Conservation (phyloP, 2,888 invertebrate species). For the Conistra vaccinii region DNA sequence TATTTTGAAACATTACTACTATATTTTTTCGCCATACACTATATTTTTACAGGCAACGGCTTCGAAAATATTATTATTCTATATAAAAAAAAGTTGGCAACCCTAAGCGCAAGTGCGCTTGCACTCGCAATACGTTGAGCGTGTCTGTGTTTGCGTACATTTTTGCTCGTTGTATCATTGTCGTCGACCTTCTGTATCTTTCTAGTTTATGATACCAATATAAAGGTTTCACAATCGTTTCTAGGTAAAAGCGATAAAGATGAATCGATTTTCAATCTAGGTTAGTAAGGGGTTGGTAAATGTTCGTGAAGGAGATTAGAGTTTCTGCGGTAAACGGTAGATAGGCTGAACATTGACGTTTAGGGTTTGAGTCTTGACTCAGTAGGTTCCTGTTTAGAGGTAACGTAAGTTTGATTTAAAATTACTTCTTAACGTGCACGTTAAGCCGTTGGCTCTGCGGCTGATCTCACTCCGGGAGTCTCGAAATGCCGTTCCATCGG, state of each 20-base stretch:
- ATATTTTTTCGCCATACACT: no score
- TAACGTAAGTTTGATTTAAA: not conserved
- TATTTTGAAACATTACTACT: no score
- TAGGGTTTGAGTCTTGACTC: not conserved
- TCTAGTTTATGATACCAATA: not conserved
- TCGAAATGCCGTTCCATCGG: no score
- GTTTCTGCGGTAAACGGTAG: not conserved
- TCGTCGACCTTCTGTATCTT: not conserved
- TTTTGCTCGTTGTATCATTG: not conserved
- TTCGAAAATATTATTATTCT: no score
- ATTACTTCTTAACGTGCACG: not conserved
- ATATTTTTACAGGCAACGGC: no score
- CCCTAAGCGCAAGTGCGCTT: no score
- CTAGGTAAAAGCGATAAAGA: conserved; percentile 36
- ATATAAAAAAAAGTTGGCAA: no score
- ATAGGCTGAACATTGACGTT: not conserved
- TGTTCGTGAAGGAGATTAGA: conserved; percentile 35
- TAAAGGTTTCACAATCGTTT: conserved; percentile 40
- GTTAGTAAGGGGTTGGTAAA: conserved; percentile 32
- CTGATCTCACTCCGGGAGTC: no score
- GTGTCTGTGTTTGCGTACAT: no score
- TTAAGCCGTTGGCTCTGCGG: no score
- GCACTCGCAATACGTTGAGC: no score
- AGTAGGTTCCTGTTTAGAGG: not conserved
- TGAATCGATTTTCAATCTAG: conserved; percentile 52